Evolutionary conservation across 2,797 vertebrate species (phyloP).

Genomic region (Tangara arthus): DNA sequence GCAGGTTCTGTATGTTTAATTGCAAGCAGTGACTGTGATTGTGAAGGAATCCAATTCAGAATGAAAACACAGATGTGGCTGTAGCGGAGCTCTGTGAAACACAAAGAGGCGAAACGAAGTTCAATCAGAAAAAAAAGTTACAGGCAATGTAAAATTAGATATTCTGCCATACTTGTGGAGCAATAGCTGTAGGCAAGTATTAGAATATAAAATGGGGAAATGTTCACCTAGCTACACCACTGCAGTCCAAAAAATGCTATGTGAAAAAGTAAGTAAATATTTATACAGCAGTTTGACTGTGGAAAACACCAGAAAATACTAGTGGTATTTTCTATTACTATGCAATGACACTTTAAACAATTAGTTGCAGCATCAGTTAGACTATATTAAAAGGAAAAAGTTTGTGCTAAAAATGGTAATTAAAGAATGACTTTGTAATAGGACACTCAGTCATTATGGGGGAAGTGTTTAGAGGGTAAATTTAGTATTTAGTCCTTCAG

Average conservation of each 20-base stretch:
- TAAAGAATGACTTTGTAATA: constrained; percentile 42
- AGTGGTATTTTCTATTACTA: background rate
- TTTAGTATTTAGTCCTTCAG: constrained; percentile 14
- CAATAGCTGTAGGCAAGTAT: constrained; percentile 6
- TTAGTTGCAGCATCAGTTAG: constrained; percentile 20
- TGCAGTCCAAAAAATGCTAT: background rate
- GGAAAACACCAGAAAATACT: background rate
- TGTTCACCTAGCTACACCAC: background rate
- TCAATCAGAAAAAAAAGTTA: background rate
- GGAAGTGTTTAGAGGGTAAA: constrained; percentile 19
- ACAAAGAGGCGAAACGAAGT: background rate
- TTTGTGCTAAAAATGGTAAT: constrained; percentile 22
- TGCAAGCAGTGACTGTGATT: constrained; percentile 56
- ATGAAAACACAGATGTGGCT: constrained; percentile 43
- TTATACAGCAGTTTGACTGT: background rate
- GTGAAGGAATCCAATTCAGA: constrained; percentile 53
- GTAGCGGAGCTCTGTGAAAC: background rate
- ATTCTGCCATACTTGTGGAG: background rate
- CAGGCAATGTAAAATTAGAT: background rate
- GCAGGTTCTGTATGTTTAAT: constrained; percentile 65
- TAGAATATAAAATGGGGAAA: background rate
- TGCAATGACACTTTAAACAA: constrained; percentile 35
- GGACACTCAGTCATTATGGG: background rate
- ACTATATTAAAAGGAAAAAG: background rate
- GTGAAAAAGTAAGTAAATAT: background rate